These are phyloP conservation scores for Melanotaenia parkinsoni DNA, from an alignment of 2,797 vertebrate species.

Conservation along the genomic window DNA sequence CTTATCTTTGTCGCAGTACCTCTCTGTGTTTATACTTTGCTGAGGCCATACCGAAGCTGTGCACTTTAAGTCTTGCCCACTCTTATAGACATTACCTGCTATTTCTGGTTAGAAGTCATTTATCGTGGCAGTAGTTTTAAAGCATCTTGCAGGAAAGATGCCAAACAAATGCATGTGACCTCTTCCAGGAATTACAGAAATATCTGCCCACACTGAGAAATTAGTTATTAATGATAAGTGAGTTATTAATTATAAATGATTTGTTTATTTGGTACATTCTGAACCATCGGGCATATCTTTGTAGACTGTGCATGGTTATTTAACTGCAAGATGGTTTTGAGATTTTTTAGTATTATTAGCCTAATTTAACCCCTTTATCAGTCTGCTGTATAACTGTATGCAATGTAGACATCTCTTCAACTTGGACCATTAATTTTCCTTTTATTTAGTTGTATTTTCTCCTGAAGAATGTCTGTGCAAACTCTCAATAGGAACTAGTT, in stretches of 20 bases:
- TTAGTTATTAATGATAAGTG: not conserved
- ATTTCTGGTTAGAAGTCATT: not conserved
- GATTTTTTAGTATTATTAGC: constrained; percentile 42
- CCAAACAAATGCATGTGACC: not conserved
- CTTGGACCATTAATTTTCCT: constrained; percentile 9
- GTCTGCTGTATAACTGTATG: constrained; percentile 25
- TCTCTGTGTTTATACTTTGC: not conserved
- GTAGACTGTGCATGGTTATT: constrained; percentile 5
- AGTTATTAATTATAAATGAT: constrained; percentile 26
- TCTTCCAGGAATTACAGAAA: not conserved
- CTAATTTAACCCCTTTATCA: constrained; percentile 43
- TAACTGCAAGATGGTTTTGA: constrained; percentile 24
- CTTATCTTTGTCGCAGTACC: not conserved
- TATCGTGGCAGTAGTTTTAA: not conserved
- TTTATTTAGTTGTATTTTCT: not conserved
- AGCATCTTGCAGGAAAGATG: not conserved
- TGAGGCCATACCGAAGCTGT: not conserved
- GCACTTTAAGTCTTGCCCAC: not conserved
- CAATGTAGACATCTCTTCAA: constrained; percentile 23
- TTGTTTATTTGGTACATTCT: not conserved
- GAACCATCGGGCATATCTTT: constrained; percentile 16
- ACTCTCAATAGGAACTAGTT: not conserved
- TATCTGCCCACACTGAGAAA: constrained; percentile 17
- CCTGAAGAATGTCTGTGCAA: not conserved
- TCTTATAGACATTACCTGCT: not conserved